Percentiles rank a stretch among this genome's conserved stretches.
These are phyloP conservation scores for Micronisus gabar DNA, from an alignment of 2,113 vertebrate species.

Conservation along the genomic window DNA sequence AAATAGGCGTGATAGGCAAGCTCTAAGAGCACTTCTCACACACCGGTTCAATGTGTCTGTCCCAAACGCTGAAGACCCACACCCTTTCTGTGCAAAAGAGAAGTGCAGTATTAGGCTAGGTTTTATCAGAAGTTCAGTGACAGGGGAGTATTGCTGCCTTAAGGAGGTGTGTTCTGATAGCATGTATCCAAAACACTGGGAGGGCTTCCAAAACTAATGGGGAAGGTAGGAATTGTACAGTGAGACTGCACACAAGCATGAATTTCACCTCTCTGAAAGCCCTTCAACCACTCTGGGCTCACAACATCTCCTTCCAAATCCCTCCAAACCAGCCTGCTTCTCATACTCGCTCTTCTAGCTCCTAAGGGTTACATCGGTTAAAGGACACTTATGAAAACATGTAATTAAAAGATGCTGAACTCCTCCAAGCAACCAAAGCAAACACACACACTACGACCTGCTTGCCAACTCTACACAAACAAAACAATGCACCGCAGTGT, in stretches of 20 bases:
- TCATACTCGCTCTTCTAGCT: neutral
- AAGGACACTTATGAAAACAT: neutral
- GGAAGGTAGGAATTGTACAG: neutral
- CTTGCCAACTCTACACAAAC: neutral
- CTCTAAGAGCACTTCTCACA: neutral
- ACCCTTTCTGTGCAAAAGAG: neutral
- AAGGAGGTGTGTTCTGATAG: neutral
- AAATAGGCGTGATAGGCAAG: neutral
- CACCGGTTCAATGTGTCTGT: neutral
- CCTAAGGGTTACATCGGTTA: neutral
- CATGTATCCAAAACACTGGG: neutral
- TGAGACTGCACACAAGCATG: neutral
- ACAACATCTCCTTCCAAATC: neutral
- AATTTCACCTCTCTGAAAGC: neutral
- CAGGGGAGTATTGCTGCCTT: neutral
- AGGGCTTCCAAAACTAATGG: neutral
- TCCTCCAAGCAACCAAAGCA: slow-evolving; percentile 1
- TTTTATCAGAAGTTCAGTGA: neutral
- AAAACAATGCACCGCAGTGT: neutral
- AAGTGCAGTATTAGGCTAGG: neutral
- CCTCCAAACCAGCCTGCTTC: neutral
- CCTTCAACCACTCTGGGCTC: neutral
- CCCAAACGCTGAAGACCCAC: neutral
- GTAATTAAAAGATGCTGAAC: neutral
- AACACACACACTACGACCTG: neutral